Evolutionary conservation across 2,113 vertebrate genomes (phyloP), one percentile per base, ranked within the genome.

Genomic region (Osmerus mordax): DNA sequence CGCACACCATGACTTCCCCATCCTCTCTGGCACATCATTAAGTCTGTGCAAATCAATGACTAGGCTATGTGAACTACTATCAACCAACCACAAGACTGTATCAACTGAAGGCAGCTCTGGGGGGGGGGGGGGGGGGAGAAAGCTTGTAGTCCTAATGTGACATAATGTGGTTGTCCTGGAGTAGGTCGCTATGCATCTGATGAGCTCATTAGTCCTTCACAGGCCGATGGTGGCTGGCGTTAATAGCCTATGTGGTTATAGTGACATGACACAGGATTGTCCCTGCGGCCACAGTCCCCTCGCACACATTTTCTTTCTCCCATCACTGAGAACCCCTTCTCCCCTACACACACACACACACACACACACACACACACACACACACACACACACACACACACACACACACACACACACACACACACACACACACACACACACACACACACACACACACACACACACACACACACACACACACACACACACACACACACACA

Each of bases 391-490:
- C 87, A 83, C 81, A 41, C 36, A 41, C 36, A 41, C 3, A 41
- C 36, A 41, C 36, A 41, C 70, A 29, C 83, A 83, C 87, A 83
- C 81, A 41, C 36, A 41, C 36, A 41, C 3, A 41, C 36, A 41
- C 36, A 41, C 70, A 29, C 83, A 83, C 87, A 83, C 81, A 41
- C 36, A 41, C 36, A 41, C 3, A 41, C 36, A 41, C 36, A 41
- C 70, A 29, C 83, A 83, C 87, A 83, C 81, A 41, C 36, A 41
- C 36, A 41, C 3, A 41, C 36, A 41, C 36, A 41, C 70, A 29
- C 83, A 83, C 87, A 83, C 81, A 83, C 82, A 68, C 77, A 5
- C 21, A 21, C 21, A 21, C 21, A 21, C n/a, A 83, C 82, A 68
- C 77, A 5, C 21, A 21, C 21, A 21, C 21, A 21, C n/a, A 83